A percentile compares a stretch with the other conserved stretches of the same genome.
Conservation (phyloP, 2,113 vertebrate genomes). For the Saccopteryx bilineata region DNA sequence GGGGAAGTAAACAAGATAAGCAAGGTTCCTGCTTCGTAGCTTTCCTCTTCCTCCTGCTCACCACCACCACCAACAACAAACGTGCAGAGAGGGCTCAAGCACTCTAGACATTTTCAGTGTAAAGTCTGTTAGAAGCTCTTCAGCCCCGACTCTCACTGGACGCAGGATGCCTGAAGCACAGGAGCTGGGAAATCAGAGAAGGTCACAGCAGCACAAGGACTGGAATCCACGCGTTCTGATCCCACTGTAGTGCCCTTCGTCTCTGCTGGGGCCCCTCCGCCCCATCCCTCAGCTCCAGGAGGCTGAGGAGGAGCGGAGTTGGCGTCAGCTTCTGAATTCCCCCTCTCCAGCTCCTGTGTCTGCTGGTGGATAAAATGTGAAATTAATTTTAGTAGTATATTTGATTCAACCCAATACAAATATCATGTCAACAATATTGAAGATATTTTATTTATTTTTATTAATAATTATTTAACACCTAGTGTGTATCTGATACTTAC, state of each 20-base stretch:
- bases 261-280: fast-evolving
- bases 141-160: fast-evolving
- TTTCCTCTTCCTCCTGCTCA: background rate
- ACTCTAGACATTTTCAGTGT: background rate
- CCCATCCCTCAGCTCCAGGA: background rate
- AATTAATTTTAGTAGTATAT: background rate
- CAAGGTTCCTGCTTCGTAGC: background rate
- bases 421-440: background rate
- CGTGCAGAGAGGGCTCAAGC: fast-evolving
- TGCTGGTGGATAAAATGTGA: background rate
- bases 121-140: background rate
- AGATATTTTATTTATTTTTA: background rate
- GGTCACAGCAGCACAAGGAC: background rate
- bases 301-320: background rate
- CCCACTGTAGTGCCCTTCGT: fast-evolving
- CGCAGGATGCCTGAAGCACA: fast-evolving
- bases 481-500: fast-evolving
- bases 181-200: too few species aligned
- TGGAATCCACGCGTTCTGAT: fast-evolving
- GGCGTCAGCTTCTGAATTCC: background rate
- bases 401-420: background rate
- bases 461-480: background rate
- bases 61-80: background rate
- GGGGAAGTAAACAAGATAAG: background rate
- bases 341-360: background rate